A percentile compares a stretch with the other conserved stretches of the same genome.
These are phyloP conservation scores for Hippasteria phrygiana DNA, from an alignment of 53 echinoderm and acorn worm species.

Conservation along the genomic window DNA sequence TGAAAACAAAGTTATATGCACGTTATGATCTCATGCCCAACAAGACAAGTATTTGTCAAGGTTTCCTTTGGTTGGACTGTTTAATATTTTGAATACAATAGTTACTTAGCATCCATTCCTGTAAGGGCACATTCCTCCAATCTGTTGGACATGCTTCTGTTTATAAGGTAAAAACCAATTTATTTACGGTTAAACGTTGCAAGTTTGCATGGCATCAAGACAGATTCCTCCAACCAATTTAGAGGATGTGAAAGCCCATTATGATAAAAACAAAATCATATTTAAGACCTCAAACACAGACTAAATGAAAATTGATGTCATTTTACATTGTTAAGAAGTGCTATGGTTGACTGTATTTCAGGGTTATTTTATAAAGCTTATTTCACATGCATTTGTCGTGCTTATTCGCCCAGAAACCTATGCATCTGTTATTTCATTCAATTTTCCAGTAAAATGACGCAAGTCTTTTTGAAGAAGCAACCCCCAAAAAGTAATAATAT, in stretches of 20 bases:
- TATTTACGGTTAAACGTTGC: neutral
- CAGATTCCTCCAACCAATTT: neutral
- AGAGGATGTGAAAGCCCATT: conserved; percentile 36
- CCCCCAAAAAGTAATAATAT: conserved; percentile 34
- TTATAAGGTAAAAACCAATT: neutral
- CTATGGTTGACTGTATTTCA: neutral
- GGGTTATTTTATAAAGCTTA: neutral
- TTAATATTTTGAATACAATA: neutral
- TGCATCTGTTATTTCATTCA: neutral
- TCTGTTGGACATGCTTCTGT: conserved; percentile 50
- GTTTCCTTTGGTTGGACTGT: neutral
- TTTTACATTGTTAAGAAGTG: neutral
- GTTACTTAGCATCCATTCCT: conserved; percentile 18
- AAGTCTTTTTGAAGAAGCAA: neutral
- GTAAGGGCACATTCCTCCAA: neutral
- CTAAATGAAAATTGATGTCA: conserved; percentile 7
- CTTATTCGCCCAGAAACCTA: neutral
- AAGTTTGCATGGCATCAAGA: neutral
- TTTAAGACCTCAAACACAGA: too few relatives aligned
- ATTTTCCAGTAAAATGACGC: neutral
- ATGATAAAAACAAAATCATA: conserved; percentile 16
- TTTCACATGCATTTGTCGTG: neutral
- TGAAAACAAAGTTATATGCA: neutral
- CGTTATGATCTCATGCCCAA: too few relatives aligned
- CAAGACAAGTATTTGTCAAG: neutral